Base-by-base conservation (phyloP, 2,888 invertebrate genomes). In the Liodrosophila aerea region DNA sequence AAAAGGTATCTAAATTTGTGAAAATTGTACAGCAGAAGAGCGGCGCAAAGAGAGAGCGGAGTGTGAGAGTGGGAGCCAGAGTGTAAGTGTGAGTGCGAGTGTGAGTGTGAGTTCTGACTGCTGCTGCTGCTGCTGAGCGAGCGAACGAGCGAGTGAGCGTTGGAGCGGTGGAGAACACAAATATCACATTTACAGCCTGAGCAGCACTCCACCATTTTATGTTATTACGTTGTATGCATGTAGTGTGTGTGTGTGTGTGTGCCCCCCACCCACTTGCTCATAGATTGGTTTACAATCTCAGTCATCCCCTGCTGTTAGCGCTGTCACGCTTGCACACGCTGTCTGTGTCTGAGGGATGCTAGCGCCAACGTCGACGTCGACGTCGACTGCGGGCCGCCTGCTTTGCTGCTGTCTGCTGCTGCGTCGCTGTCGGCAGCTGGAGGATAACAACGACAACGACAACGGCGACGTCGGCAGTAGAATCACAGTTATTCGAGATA, bases 401-500 rank as follows among this genome's bases (percentile, higher is more conserved):
- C 76, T 73, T 53, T 64, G 70, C 64, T 66, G 52, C 75, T 31
- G 29, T 27, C 64, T 70, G 57, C 73, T 27, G 49, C 12, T 37
- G 54, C 9, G 59, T 34, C 31, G 51, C 69, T 56, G 61, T n/a
- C 39, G 46, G 9, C 50, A 47, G 31, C 34, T 13, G 34, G 13
- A 22, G 22, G 22, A 22, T 22, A 22, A 22, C 22, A 22, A 22
- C 31, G 31, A 8, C 56, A 43, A 43, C 57, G 51, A 51, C 63
- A 46, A 36, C 66, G 67, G 29, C 58, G 58, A 64, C 68, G 64
- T 63, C 60, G 63, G 60, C 76, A 70, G 73, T 84, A 82, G 78
- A 80, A 86, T 81, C 81, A 86, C 80, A 86, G 86, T 87, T 86
- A 87, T 86, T 86, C 82, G 77, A 87, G 87, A 77, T 86, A 85